Percentiles rank a stretch among this genome's conserved stretches.
These are phyloP conservation scores for Craseonycteris thonglongyai DNA, from an alignment of 2,113 vertebrate genomes.

Conservation along the genomic window DNA sequence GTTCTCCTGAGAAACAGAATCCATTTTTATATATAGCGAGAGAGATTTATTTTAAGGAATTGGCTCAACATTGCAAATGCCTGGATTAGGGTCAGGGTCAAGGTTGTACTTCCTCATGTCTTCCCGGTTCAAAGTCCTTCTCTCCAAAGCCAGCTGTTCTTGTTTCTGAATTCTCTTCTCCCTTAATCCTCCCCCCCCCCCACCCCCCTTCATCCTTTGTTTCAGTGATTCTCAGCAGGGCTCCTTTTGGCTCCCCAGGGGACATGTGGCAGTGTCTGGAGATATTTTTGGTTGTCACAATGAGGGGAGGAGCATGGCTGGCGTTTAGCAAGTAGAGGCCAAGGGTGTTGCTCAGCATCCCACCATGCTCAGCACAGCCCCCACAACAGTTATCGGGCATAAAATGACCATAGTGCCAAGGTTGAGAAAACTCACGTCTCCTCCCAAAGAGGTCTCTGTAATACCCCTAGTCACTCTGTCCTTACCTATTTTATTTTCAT, in stretches of 20 bases:
- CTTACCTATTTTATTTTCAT: background rate
- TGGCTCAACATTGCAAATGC: background rate
- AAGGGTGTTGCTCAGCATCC: background rate
- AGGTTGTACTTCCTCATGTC: background rate
- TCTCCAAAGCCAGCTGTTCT: background rate
- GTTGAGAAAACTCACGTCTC: background rate
- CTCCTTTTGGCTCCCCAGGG: background rate
- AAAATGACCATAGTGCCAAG: background rate
- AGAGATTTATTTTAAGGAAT: background rate
- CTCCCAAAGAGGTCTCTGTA: background rate
- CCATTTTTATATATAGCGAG: background rate
- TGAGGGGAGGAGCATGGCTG: too few species aligned
- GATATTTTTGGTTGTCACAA: background rate
- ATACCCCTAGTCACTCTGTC: background rate
- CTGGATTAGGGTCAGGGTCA: background rate
- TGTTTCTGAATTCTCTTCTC: background rate
- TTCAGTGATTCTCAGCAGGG: background rate
- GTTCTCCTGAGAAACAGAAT: background rate
- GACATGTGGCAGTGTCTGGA: background rate
- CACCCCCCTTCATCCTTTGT: background rate
- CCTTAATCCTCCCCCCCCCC: too few species aligned
- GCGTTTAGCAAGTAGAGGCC: background rate
- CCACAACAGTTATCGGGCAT: background rate
- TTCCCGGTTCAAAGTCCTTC: background rate
- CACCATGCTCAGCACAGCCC: background rate